These are phyloP conservation scores for Agrochola lychnidis DNA, from an alignment of 2,888 invertebrate species.

Conservation along the genomic window DNA sequence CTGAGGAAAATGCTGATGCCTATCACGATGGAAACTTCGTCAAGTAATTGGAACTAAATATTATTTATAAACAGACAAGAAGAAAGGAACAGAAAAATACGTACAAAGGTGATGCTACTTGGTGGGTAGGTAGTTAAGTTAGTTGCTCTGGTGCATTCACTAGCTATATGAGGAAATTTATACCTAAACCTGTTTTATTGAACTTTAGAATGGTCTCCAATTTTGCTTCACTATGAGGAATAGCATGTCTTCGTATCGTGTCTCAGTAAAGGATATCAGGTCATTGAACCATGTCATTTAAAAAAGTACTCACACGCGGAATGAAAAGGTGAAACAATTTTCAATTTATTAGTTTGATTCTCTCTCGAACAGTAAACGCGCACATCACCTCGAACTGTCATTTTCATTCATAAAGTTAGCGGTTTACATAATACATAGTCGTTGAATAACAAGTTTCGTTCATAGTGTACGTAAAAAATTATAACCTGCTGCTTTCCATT, in stretches of 20 bases:
- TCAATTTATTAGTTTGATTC: background rate
- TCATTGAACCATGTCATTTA: constrained; percentile 10
- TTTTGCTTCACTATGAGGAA: constrained; percentile 40
- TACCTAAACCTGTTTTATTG: constrained; percentile 48
- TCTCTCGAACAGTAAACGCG: background rate
- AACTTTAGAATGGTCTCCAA: constrained; percentile 44
- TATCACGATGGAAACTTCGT: background rate
- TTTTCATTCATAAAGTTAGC: background rate
- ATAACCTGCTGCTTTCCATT: background rate
- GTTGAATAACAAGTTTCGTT: background rate
- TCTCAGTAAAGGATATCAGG: background rate
- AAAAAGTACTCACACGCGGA: background rate
- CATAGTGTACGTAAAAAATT: background rate
- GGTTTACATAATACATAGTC: background rate
- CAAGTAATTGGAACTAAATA: background rate
- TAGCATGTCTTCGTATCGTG: constrained; percentile 14
- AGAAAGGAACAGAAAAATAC: too few relatives aligned
- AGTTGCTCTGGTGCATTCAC: constrained; percentile 11
- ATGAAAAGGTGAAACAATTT: background rate
- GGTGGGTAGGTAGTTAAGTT: background rate
- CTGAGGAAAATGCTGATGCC: background rate
- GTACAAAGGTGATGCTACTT: too few relatives aligned
- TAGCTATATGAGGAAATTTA: constrained; percentile 31
- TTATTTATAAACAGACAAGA: background rate
- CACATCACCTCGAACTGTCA: background rate